Percentiles rank a stretch among this genome's conserved stretches.
Conservation (phyloP, 2,888 invertebrate species). For the Argyresthia albistria region DNA sequence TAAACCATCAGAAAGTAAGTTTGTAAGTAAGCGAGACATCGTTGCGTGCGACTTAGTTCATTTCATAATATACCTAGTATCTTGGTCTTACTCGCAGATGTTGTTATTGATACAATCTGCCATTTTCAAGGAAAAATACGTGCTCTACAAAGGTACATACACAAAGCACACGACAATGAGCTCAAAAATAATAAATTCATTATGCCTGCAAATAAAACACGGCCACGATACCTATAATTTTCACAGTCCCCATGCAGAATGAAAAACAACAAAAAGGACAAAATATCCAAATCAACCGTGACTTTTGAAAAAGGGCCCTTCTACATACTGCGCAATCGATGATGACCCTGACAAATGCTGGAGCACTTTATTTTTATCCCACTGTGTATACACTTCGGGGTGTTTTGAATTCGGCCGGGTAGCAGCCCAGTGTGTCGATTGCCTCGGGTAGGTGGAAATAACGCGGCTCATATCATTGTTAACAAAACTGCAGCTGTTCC, state of each 20-base stretch:
- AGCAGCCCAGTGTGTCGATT: conserved; percentile 44
- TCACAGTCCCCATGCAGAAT: conserved; percentile 55
- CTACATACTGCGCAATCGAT: conserved; percentile 41
- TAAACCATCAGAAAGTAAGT: too few species aligned
- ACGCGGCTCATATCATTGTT: conserved; percentile 68
- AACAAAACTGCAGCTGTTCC: conserved; percentile 67
- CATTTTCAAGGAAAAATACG: too few species aligned
- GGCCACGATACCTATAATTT: conserved; percentile 28
- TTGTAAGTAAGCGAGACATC: too few species aligned
- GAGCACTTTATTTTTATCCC: conserved; percentile 7
- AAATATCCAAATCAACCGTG: conserved; percentile 67
- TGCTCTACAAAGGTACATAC: too few species aligned
- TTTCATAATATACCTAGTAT: too few species aligned
- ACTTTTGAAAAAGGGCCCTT: conserved; percentile 60
- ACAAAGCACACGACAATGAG: too few species aligned
- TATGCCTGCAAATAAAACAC: background rate
- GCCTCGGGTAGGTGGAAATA: conserved; percentile 57
- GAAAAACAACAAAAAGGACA: conserved; percentile 65
- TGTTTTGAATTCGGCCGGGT: conserved; percentile 27
- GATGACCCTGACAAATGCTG: conserved; percentile 30
- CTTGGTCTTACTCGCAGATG: too few species aligned
- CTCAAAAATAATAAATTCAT: too few species aligned
- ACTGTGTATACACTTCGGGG: conserved; percentile 9
- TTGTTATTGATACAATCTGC: too few species aligned
- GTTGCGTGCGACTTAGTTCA: too few species aligned